Conservation (phyloP, 2,888 invertebrate genomes). For the Aspidapion aeneum region DNA sequence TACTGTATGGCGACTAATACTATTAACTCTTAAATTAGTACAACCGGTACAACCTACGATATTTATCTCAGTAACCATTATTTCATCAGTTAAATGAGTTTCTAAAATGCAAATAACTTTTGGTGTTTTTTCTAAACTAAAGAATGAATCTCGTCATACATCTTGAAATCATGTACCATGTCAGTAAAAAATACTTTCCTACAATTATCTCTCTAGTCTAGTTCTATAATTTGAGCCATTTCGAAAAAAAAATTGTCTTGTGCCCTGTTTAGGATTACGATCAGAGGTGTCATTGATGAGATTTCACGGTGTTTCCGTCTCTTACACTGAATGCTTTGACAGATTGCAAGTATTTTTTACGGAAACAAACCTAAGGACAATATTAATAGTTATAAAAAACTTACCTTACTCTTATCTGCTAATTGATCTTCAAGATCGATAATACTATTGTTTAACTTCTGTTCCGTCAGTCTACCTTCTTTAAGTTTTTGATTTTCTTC, state of each 20-base stretch:
- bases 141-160: neutral
- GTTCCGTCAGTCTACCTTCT: slow-evolving; percentile 49
- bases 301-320: no score
- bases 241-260: no score
- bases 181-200: neutral
- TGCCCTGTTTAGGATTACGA: no score
- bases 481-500: slow-evolving; percentile 45
- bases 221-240: neutral
- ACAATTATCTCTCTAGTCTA: neutral
- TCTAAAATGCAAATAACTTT: neutral
- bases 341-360: no score
- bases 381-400: no score
- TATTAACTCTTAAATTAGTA: neutral
- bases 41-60: neutral
- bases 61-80: neutral
- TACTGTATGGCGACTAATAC: neutral
- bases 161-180: neutral
- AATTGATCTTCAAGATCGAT: slow-evolving; percentile 59
- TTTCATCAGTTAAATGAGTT: neutral
- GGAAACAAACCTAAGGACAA: no score
- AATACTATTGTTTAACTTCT: slow-evolving; percentile 51
- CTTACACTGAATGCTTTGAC: no score
- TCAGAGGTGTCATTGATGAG: no score
- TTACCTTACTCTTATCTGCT: slow-evolving; percentile 61
- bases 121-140: neutral